Conservation (phyloP, 2,888 invertebrate species). For the Watsonalla binaria region DNA sequence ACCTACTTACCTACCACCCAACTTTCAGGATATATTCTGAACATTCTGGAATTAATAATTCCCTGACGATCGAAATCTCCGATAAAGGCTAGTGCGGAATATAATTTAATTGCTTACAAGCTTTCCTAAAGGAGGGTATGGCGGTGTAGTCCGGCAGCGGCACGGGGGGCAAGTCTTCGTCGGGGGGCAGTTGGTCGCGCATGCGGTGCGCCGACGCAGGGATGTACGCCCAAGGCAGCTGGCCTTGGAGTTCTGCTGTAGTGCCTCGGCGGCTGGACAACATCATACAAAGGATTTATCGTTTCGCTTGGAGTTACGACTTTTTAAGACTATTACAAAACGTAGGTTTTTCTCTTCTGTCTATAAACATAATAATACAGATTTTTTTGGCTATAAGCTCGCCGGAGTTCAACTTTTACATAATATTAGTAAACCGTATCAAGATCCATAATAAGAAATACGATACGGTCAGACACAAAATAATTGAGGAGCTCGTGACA, state of each 20-base stretch:
- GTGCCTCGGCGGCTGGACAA: constrained; percentile 46
- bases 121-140: constrained; percentile 60
- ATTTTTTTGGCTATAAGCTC: too few species aligned
- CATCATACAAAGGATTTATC: not conserved
- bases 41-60: too few species aligned
- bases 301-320: not conserved
- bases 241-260: constrained; percentile 73
- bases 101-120: constrained; percentile 41
- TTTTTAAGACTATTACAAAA: not conserved
- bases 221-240: constrained; percentile 81
- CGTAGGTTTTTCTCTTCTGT: too few species aligned
- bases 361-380: too few species aligned
- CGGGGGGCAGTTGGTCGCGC: constrained; percentile 65
- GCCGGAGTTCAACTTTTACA: too few species aligned
- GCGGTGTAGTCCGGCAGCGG: constrained; percentile 80
- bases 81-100: not conserved
- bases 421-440: too few species aligned
- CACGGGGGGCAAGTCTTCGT: constrained; percentile 78
- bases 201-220: constrained; percentile 58
- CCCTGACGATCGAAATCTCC: too few species aligned
- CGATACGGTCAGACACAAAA: too few species aligned
- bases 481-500: too few species aligned
- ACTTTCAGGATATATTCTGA: too few species aligned
- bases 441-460: too few species aligned
- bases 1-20: too few species aligned